Evolutionary conservation across 2,113 vertebrate genomes (phyloP).

Genomic region (Spizaetus ornatus): DNA sequence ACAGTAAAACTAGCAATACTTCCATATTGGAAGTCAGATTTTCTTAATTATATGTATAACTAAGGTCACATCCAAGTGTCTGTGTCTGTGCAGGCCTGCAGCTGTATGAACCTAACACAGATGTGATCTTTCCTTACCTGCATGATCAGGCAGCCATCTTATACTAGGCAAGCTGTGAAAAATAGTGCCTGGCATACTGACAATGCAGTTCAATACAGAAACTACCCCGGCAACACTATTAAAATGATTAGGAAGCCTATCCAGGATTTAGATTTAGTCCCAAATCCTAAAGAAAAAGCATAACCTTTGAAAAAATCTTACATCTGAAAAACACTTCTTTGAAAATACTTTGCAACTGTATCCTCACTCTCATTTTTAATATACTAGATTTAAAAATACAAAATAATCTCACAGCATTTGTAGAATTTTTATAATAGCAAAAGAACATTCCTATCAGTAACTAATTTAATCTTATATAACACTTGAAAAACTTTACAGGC

Average conservation of each 20-base stretch:
- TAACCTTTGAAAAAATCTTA: not conserved
- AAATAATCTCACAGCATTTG: not conserved
- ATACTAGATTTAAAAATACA: not conserved
- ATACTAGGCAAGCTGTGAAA: not conserved
- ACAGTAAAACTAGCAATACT: not conserved
- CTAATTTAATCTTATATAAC: fast-evolving
- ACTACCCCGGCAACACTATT: not conserved
- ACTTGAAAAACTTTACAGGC: not conserved
- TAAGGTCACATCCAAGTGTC: not conserved
- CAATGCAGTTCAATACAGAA: not conserved
- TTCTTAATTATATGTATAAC: not conserved
- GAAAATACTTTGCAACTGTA: not conserved
- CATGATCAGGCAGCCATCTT: not conserved
- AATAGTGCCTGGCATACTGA: not conserved
- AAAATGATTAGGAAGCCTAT: not conserved
- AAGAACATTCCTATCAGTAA: not conserved
- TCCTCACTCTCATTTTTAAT: not conserved
- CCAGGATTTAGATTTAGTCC: not conserved
- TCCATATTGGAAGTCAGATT: not conserved
- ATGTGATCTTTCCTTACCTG: not conserved
- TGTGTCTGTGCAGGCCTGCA: not conserved
- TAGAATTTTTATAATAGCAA: not conserved
- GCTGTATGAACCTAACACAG: not conserved
- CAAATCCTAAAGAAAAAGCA: not conserved
- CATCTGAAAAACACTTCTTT: not conserved